Conservation (phyloP, 2,113 vertebrate species). For the Nothobranchius kuhntae region DNA sequence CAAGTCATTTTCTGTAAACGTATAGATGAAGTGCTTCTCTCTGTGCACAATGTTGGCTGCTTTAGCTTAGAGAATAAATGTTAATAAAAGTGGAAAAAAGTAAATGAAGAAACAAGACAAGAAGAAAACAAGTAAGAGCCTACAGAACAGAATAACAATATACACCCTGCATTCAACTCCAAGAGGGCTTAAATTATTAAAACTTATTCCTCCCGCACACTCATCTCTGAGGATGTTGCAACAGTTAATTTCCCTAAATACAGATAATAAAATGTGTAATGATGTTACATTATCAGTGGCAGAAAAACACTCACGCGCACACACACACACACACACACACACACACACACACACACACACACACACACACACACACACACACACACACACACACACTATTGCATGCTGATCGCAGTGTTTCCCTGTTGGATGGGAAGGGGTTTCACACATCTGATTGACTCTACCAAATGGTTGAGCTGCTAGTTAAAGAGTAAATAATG, state of each 20-base stretch:
- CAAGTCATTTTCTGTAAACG: not conserved
- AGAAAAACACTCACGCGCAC: too few relatives aligned
- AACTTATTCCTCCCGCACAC: not conserved
- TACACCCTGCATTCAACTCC: not conserved
- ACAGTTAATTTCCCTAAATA: not conserved
- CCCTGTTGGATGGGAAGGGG: too few relatives aligned
- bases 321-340: too few relatives aligned
- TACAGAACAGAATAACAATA: not conserved
- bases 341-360: too few relatives aligned
- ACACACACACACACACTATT: too few relatives aligned
- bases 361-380: too few relatives aligned
- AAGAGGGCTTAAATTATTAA: not conserved
- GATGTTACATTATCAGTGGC: not conserved
- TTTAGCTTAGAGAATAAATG: not conserved
- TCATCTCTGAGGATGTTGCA: not conserved
- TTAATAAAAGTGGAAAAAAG: not conserved
- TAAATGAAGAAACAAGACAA: not conserved
- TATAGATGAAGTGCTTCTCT: conserved; percentile 1
- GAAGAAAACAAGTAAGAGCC: not conserved
- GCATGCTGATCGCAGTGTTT: too few relatives aligned
- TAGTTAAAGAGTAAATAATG: too few relatives aligned
- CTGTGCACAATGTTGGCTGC: conserved; percentile 3
- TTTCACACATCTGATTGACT: too few relatives aligned
- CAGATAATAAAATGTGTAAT: not conserved
- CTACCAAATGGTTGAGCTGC: too few relatives aligned